Conservation (phyloP, 2,797 vertebrate species). For the Paguma larvata region DNA sequence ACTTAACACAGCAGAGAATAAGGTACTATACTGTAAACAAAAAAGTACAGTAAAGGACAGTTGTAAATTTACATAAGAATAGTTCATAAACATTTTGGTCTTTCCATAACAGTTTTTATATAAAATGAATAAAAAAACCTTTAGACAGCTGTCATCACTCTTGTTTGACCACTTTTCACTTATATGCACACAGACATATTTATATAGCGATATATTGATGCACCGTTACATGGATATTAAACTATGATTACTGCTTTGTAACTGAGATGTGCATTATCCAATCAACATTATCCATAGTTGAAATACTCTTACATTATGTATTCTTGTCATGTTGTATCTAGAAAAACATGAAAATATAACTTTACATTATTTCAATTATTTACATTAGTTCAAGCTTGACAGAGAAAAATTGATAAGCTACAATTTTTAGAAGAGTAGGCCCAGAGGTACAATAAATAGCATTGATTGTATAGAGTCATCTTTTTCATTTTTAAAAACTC, state of each 20-base stretch:
- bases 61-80: conserved; percentile 91
- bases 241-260: conserved; percentile 88
- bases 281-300: conserved; percentile 88
- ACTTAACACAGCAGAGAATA: conserved; percentile 90
- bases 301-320: conserved; percentile 90
- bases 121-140: conserved; percentile 91
- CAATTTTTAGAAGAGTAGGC: conserved; percentile 88
- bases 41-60: conserved; percentile 90
- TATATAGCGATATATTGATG: conserved; percentile 90
- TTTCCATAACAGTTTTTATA: conserved; percentile 90
- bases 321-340: conserved; percentile 89
- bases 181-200: conserved; percentile 90
- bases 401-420: conserved; percentile 87
- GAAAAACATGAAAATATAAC: conserved; percentile 94
- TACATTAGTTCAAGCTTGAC: conserved; percentile 91
- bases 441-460: conserved; percentile 89
- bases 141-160: conserved; percentile 90
- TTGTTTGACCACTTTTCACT: conserved; percentile 90
- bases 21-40: conserved; percentile 90
- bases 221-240: conserved; percentile 91
- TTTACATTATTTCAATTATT: conserved; percentile 93
- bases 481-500: conserved; percentile 83
- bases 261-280: conserved; percentile 89
- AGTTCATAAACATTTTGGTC: conserved; percentile 91
- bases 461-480: conserved; percentile 84